phyloP scores from a whole-genome alignment of 2,797 vertebrate species.

The Gobio occitaniae region DNA sequence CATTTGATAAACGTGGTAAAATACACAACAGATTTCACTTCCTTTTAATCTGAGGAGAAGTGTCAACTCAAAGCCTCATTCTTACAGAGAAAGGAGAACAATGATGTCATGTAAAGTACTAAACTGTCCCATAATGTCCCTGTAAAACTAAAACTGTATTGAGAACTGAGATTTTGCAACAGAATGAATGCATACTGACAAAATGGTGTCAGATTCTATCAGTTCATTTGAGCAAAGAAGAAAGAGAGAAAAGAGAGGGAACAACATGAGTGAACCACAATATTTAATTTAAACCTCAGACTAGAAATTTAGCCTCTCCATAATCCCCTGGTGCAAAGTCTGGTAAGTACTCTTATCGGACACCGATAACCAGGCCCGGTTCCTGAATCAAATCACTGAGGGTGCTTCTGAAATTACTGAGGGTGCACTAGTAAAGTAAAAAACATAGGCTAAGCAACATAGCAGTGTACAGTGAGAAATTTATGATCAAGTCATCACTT shows the following conservation, averaged over 20 bases:
- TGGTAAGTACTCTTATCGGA: slow-evolving; percentile 80
- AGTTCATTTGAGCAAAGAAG: not conserved
- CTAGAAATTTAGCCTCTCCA: slow-evolving; percentile 72
- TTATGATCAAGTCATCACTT: too few relatives aligned
- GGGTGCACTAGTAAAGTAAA: too few relatives aligned
- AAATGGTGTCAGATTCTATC: not conserved
- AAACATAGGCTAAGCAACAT: too few relatives aligned
- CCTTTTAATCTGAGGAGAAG: slow-evolving; percentile 2
- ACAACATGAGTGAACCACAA: slow-evolving; percentile 67
- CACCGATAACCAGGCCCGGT: slow-evolving; percentile 72
- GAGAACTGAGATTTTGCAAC: not conserved
- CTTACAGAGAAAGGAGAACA: slow-evolving; percentile 8
- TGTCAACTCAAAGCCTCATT: not conserved
- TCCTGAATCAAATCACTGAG: too few relatives aligned
- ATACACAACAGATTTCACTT: slow-evolving; percentile 27
- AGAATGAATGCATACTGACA: not conserved
- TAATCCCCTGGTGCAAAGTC: slow-evolving; percentile 73
- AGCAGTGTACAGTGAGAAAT: too few relatives aligned
- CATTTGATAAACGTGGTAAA: slow-evolving; percentile 26
- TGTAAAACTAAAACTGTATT: not conserved
- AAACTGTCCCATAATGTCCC: not conserved
- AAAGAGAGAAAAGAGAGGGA: slow-evolving; percentile 8
- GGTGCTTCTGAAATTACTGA: too few relatives aligned
- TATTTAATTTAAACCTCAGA: slow-evolving; percentile 75
- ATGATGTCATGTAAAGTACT: not conserved